Evolutionary conservation across 2,797 vertebrate species (phyloP), one percentile per base, ranked within the genome.

Genomic region (Chelon auratus): DNA sequence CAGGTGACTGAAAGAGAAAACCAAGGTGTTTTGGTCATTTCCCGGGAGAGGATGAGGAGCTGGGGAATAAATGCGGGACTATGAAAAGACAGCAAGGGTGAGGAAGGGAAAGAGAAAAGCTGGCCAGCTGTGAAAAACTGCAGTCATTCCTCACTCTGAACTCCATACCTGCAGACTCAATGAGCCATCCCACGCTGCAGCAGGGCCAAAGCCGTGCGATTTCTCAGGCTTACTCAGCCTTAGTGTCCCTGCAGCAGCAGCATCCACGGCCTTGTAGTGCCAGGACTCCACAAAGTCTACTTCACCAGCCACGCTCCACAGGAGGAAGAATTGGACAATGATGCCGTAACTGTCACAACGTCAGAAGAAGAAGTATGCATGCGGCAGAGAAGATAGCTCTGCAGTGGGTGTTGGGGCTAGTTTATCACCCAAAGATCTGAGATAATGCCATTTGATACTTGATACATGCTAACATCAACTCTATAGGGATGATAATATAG

Each of bases 111-210:
- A 47, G 43, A 48, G 62, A 63, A 45, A 64, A 77, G 50, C 58
- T 33, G 51, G 68, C 63, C 80, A 83, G 73, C 82, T 90, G 86
- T 77, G 86, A 91, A 89, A 86, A 81, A 83, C 87, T 88, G 90
- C 92, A 90, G 91, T 87, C 91, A 93, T 93, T 83, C 79, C 78
- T 93, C 91, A 93, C 82, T 81, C 81, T 79, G 80, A 68, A 81
- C 82, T 67, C 62, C 80, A 64, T 91, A 92, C 91, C 93, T 91
- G 84, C 75, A 83, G 78, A 87, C 83, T 82, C 90, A 92, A 92
- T 91, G 91, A 92, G 91, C 82, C 90, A 13, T 92, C 81, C 82
- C 68, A 47, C 36, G 64, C 75, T 81, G 84, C 87, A 82, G 84
- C 68, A 72, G 85, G 86, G 88, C 85, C 78, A 85, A 80, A 82